A percentile compares a stretch with the other conserved stretches of the same genome.
These are phyloP conservation scores for Thaumetopoea pityocampa DNA, from an alignment of 1,140 invertebrate species.

Conservation along the genomic window DNA sequence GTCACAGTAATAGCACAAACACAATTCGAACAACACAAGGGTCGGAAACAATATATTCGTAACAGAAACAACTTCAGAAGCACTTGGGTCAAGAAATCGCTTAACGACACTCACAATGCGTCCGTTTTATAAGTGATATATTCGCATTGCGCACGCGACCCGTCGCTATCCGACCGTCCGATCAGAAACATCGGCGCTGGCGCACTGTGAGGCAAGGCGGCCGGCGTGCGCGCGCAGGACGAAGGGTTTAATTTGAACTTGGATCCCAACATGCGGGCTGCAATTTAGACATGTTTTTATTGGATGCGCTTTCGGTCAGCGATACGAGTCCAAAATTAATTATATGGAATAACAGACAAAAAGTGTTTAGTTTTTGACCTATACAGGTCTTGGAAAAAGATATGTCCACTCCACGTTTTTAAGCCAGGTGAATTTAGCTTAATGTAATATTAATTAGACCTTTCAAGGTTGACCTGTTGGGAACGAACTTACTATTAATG, in stretches of 20 bases:
- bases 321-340: constrained; percentile 33
- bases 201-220: constrained; percentile 41
- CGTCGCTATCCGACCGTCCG: constrained; percentile 41
- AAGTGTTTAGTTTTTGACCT: constrained; percentile 37
- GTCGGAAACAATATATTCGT: not conserved
- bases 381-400: too few species aligned
- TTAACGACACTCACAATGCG: constrained; percentile 12
- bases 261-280: constrained; percentile 36
- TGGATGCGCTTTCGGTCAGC: constrained; percentile 23
- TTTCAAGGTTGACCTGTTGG: too few species aligned
- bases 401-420: too few species aligned
- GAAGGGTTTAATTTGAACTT: constrained; percentile 45
- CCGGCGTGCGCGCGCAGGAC: constrained; percentile 29
- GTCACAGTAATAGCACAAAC: constrained; percentile 20
- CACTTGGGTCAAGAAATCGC: constrained; percentile 23
- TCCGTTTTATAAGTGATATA: constrained; percentile 29
- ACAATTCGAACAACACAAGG: not conserved
- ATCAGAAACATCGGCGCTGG: constrained; percentile 46
- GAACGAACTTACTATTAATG: too few species aligned
- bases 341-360: constrained; percentile 39
- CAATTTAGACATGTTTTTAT: constrained; percentile 45
- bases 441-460: too few species aligned
- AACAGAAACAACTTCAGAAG: not conserved
- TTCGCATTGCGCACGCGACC: constrained; percentile 29
- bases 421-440: too few species aligned